A percentile compares a stretch with the other conserved stretches of the same genome.
Evolutionary conservation across 2,113 vertebrate species (phyloP).

Genomic region (Chamaetylas fuelleborni): DNA sequence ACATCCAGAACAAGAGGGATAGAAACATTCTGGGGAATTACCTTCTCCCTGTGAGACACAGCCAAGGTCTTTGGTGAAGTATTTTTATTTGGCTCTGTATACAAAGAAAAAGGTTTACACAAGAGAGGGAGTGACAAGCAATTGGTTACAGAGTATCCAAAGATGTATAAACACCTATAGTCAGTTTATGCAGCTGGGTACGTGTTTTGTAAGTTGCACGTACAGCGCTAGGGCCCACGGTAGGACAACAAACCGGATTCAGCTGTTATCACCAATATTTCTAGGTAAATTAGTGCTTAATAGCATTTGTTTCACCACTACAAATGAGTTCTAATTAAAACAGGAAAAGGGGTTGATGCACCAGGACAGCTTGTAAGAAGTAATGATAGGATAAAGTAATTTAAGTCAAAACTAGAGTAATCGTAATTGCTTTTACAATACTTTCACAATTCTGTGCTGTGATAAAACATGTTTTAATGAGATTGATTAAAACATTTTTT

Average conservation of each 20-base stretch:
- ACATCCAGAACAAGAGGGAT: neutral
- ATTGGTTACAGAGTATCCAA: neutral
- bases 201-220: neutral
- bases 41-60: neutral
- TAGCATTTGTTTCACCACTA: neutral
- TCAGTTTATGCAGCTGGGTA: neutral
- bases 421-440: neutral
- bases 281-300: neutral
- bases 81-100: neutral
- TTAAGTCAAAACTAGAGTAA: neutral
- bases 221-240: accelerated
- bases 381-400: neutral
- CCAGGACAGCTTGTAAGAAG: neutral
- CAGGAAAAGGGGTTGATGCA: neutral
- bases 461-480: neutral
- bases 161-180: neutral
- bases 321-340: neutral
- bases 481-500: neutral
- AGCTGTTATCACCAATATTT: neutral
- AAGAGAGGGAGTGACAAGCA: neutral
- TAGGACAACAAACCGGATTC: neutral
- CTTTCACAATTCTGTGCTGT: too few relatives aligned
- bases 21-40: neutral
- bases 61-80: neutral
- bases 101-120: neutral